Evolutionary conservation across 2,888 invertebrate species (phyloP).

Genomic region (Frankliniella fusca): DNA sequence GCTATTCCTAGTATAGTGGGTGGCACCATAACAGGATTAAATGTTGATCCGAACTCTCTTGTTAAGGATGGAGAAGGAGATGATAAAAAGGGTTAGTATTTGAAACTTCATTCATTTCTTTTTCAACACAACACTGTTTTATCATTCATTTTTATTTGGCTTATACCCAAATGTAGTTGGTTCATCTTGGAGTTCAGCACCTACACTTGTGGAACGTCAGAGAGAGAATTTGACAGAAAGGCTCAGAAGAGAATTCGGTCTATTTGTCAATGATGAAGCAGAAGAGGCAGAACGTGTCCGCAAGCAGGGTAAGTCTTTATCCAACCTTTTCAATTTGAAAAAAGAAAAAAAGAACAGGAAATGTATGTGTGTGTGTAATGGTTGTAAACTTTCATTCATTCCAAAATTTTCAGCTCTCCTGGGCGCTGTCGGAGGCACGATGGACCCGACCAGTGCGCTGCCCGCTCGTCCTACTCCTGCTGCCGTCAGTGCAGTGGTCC

Average conservation of each 20-base stretch:
- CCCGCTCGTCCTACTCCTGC: too few relatives aligned
- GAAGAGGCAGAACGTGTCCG: constrained; percentile 55
- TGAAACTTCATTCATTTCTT: background rate
- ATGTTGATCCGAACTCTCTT: background rate
- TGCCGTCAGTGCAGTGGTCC: too few relatives aligned
- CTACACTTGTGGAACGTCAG: constrained; percentile 78
- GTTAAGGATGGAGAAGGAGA: background rate
- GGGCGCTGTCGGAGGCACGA: too few relatives aligned
- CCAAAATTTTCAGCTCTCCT: too few relatives aligned
- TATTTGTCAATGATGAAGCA: constrained; percentile 59
- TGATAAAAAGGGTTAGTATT: background rate
- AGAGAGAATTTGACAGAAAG: constrained; percentile 84
- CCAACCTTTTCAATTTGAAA: too few relatives aligned
- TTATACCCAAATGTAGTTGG: background rate
- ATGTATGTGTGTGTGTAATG: too few relatives aligned
- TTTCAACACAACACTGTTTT: background rate
- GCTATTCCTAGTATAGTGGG: constrained; percentile 6
- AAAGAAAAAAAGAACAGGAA: too few relatives aligned
- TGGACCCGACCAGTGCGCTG: too few relatives aligned
- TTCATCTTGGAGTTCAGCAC: constrained; percentile 60
- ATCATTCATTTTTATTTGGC: background rate
- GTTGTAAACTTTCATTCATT: too few relatives aligned
- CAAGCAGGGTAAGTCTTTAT: constrained; percentile 50
- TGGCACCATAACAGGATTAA: background rate
- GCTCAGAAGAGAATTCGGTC: constrained; percentile 73